Conservation (phyloP, 2,113 vertebrate species). For the Propithecus coquereli region DNA sequence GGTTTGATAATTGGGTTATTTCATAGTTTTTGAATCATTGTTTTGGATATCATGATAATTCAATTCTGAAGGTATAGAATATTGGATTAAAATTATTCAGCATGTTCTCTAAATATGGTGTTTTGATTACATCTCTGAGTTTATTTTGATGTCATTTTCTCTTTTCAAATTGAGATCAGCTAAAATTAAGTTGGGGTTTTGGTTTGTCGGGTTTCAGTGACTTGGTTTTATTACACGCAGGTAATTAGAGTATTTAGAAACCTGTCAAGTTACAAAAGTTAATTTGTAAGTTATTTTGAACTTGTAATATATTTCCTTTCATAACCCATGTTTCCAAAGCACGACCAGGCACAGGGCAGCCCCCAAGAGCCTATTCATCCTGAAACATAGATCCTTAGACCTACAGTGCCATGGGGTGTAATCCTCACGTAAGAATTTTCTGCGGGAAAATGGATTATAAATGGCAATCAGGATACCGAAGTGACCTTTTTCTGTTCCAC, state of each 20-base stretch:
- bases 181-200: constrained; percentile 12
- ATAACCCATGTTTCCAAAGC: background rate
- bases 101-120: background rate
- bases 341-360: background rate
- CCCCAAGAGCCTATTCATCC: background rate
- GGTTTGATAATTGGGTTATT: background rate
- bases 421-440: background rate
- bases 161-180: background rate
- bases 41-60: background rate
- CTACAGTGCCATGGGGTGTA: background rate
- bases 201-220: background rate
- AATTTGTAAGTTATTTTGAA: constrained; percentile 21
- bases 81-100: background rate
- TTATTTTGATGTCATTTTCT: constrained; percentile 43
- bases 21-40: background rate
- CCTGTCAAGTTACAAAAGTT: background rate
- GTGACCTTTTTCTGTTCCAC: background rate
- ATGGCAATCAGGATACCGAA: background rate
- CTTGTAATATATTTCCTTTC: background rate
- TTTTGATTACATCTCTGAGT: background rate
- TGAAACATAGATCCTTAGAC: background rate
- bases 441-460: background rate
- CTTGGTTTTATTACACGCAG: constrained; percentile 16
- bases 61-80: background rate
- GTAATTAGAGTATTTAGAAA: constrained; percentile 13